Evolutionary conservation across 1,140 invertebrate genomes (phyloP).

Genomic region (Leptonema lineaticorne): DNA sequence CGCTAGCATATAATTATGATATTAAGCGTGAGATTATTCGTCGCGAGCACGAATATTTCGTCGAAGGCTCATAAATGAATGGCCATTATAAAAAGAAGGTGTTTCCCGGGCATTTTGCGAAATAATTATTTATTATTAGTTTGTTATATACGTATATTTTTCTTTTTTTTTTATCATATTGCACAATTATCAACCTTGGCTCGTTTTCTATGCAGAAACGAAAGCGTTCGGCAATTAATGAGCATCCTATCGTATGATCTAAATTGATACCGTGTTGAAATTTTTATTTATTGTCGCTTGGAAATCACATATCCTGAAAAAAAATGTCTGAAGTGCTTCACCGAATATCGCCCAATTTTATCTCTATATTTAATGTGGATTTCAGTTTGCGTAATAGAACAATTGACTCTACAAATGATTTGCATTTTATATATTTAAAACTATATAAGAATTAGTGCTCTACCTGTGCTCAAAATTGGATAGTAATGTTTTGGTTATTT

Average conservation of each 20-base stretch:
- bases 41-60: background rate
- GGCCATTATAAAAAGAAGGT: constrained; percentile 17
- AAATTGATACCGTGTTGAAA: constrained; percentile 16
- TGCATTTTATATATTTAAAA: too few species aligned
- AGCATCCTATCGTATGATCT: constrained; percentile 24
- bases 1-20: background rate
- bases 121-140: constrained; percentile 29
- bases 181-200: constrained; percentile 23
- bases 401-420: too few species aligned
- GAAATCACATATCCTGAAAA: background rate
- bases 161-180: background rate
- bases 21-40: constrained; percentile 1
- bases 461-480: too few species aligned
- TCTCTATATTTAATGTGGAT: background rate
- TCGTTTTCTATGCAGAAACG: constrained; percentile 32
- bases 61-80: background rate
- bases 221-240: constrained; percentile 25
- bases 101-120: constrained; percentile 24
- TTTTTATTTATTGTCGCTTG: background rate
- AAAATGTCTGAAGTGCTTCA: background rate
- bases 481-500: too few species aligned
- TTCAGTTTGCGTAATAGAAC: background rate
- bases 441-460: too few species aligned
- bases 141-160: too few species aligned
- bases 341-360: background rate